Evolutionary conservation across 2,113 vertebrate genomes (phyloP), one percentile per base, ranked within the genome.

Genomic region (Megaceryle torquata): DNA sequence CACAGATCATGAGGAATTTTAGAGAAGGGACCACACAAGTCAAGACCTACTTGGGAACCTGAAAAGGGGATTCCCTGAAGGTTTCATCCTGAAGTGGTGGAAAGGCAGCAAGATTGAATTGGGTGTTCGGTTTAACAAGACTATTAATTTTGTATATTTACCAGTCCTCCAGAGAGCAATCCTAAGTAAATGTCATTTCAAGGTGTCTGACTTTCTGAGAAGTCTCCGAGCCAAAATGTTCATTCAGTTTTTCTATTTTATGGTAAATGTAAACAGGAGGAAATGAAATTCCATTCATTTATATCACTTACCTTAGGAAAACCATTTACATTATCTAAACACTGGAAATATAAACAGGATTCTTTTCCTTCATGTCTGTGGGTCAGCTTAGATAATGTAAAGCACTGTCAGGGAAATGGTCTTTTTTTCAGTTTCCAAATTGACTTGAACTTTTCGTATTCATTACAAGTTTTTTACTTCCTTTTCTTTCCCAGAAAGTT

Each of bases 121-220:
- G 2, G 26, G 33, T 57, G 8, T 79, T 86, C 8, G 11, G 25
- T 93, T 95, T 77, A 69, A 81, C 8, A 20, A 9, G 37, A 21
- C 44, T 76, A 14, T 75, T 61, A 91, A 22, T 25, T 59, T 39
- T 46, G 6, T 53, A 1, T 67, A 15, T 72, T 82, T 50, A 46
- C 26, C 61, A 11, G 35, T 80, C 19, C 74, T 93, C 67, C 50
- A 56, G 61, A 93, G 81, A 84, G 26, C 15, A 11, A 71, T 41
- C 18, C 29, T 31, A 53, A 64, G n/a, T 37, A 72, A 94, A 89
- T 76, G 71, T 69, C 65, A 82, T 96, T 96, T 95, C 84, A 77
- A 82, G 70, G 78, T 82, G 39, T 64, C n/a, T 43, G 74, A 22
- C 15, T 71, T 82, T n/a, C 60, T 2, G 0, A 57, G 59, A 64